A percentile compares a stretch with the other conserved stretches of the same genome.
phyloP scores from a whole-genome alignment of 1,140 invertebrate genomes.

The Pseudoatta argentina region DNA sequence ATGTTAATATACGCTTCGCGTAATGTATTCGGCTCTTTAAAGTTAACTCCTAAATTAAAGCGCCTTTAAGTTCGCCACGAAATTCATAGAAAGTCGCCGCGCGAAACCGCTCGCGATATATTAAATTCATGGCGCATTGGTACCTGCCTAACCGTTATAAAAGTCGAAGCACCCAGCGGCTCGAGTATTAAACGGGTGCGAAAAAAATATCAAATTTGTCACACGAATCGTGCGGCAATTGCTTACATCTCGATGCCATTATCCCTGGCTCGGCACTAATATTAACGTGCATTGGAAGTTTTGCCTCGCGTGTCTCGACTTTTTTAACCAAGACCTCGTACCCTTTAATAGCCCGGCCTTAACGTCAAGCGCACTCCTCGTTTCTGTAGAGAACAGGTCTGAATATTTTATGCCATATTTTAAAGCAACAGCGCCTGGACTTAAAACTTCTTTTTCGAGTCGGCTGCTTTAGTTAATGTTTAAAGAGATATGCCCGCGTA shows the following conservation, averaged over 20 bases:
- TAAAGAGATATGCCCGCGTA: constrained; percentile 54
- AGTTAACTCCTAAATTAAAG: constrained; percentile 65
- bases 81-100: constrained; percentile 54
- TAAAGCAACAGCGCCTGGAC: constrained; percentile 64
- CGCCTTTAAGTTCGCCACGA: constrained; percentile 59
- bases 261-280: neutral
- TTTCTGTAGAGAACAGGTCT: constrained; percentile 70
- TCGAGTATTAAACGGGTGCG: constrained; percentile 24
- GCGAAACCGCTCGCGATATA: constrained; percentile 38
- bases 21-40: constrained; percentile 60
- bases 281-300: constrained; percentile 58
- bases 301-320: constrained; percentile 41
- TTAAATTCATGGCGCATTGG: constrained; percentile 55
- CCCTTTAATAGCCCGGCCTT: constrained; percentile 71
- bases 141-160: constrained; percentile 8
- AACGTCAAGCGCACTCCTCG: constrained; percentile 70
- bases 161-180: constrained; percentile 13
- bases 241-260: constrained; percentile 22
- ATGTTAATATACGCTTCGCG: constrained; percentile 59
- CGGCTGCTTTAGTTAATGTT: constrained; percentile 59
- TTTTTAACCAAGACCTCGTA: constrained; percentile 52
- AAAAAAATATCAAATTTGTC: constrained; percentile 51
- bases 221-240: neutral
- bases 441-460: constrained; percentile 67
- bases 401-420: constrained; percentile 74